These are phyloP conservation scores for Phyllostomus hastatus DNA, from an alignment of 2,113 vertebrate genomes.

Conservation along the genomic window DNA sequence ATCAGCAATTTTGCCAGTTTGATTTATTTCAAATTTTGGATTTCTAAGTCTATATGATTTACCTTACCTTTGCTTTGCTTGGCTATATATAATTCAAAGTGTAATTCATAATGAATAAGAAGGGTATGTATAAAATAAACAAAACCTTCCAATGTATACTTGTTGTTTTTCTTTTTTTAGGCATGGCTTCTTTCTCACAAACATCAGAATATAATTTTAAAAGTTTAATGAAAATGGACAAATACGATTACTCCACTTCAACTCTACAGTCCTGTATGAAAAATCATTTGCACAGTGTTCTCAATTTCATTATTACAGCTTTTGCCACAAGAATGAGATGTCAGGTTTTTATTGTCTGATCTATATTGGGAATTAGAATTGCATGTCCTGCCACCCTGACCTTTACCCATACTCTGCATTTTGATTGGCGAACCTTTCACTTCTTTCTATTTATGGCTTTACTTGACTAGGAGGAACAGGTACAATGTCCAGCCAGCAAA, in stretches of 20 bases:
- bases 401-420: constrained; percentile 49
- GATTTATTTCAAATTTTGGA: not conserved
- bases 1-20: not conserved
- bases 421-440: constrained; percentile 42
- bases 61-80: not conserved
- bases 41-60: not conserved
- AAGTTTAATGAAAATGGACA: constrained; percentile 61
- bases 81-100: not conserved
- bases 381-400: not conserved
- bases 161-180: not conserved
- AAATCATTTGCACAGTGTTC: constrained; percentile 49
- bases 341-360: constrained; percentile 58
- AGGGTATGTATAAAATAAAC: not conserved
- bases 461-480: constrained; percentile 28
- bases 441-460: constrained; percentile 35
- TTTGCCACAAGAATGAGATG: constrained; percentile 52
- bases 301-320: constrained; percentile 53
- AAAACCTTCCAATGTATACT: not conserved
- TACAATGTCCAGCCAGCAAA: constrained; percentile 29
- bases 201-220: constrained; percentile 16
- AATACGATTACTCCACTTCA: constrained; percentile 40
- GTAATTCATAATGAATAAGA: not conserved
- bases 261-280: not conserved
- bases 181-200: not conserved
- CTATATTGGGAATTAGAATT: constrained; percentile 57